Percentiles rank a stretch among this genome's conserved stretches.
Conservation (phyloP, 2,888 invertebrate species). For the Stratiomys singularior region DNA sequence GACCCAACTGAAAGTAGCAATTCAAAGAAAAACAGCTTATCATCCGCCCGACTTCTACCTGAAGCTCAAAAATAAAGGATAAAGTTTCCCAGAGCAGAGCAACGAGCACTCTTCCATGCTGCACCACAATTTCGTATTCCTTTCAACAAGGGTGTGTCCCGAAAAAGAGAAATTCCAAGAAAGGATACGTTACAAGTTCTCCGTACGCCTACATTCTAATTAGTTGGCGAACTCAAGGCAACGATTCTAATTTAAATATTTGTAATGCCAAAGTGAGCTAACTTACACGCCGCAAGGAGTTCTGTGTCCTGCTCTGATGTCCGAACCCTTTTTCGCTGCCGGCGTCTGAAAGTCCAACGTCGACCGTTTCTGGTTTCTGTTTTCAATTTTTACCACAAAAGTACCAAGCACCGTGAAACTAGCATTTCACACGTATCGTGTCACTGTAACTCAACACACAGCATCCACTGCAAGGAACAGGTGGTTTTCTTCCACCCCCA, state of each 20-base stretch:
- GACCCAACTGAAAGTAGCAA: not conserved
- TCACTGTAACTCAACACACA: not conserved
- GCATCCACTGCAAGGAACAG: not conserved
- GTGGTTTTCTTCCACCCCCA: not conserved
- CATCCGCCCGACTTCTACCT: not conserved
- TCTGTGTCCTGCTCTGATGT: too few relatives aligned
- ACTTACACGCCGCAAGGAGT: not conserved
- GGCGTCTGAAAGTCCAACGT: not conserved
- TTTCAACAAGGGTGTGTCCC: conserved; percentile 3
- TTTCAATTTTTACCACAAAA: too few relatives aligned
- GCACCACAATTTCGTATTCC: not conserved
- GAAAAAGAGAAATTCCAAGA: not conserved
- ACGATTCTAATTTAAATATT: not conserved
- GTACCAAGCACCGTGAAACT: not conserved
- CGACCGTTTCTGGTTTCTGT: not conserved
- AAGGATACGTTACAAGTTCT: too few relatives aligned
- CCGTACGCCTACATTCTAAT: not conserved
- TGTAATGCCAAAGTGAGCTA: not conserved
- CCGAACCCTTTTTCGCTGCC: not conserved
- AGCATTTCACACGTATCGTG: not conserved
- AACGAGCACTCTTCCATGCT: too few relatives aligned
- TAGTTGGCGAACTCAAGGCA: not conserved
- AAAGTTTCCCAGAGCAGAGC: not conserved
- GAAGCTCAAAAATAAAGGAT: not conserved
- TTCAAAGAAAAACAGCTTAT: not conserved